Evolutionary conservation across 2,797 vertebrate genomes (phyloP).

Genomic region (Sebastes kiyomatsui): DNA sequence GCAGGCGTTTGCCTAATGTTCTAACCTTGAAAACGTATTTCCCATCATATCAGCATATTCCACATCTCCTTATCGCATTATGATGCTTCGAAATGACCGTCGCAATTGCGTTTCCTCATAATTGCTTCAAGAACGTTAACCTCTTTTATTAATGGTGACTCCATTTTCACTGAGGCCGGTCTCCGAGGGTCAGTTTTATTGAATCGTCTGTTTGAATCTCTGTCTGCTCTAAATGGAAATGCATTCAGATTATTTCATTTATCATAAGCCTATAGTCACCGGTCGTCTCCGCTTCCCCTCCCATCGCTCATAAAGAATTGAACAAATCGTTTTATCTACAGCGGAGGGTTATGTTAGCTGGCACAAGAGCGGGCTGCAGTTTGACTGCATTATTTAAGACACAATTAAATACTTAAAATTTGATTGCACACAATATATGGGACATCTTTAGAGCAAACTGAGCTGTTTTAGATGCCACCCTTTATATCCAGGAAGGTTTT

Average conservation of each 20-base stretch:
- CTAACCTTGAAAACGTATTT: slow-evolving; percentile 59
- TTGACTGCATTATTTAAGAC: slow-evolving; percentile 59
- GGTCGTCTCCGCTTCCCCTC: slow-evolving; percentile 16
- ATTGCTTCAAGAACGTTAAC: slow-evolving; percentile 58
- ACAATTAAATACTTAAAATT: slow-evolving; percentile 39
- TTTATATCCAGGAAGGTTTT: neutral
- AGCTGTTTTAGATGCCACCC: slow-evolving; percentile 2
- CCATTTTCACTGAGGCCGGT: slow-evolving; percentile 32
- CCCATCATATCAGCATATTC: slow-evolving; percentile 58
- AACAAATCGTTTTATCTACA: slow-evolving; percentile 61
- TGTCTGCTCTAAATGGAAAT: slow-evolving; percentile 64
- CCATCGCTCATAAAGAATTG: slow-evolving; percentile 61
- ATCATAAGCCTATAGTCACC: slow-evolving; percentile 50
- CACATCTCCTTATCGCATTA: slow-evolving; percentile 53
- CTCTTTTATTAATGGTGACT: slow-evolving; percentile 47
- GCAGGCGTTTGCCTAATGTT: slow-evolving; percentile 17
- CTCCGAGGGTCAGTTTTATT: slow-evolving; percentile 61
- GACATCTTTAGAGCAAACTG: neutral
- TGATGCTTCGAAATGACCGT: slow-evolving; percentile 35
- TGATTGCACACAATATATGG: slow-evolving; percentile 18
- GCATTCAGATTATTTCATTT: slow-evolving; percentile 62
- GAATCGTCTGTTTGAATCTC: slow-evolving; percentile 57
- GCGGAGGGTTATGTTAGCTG: slow-evolving; percentile 34
- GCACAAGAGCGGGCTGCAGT: slow-evolving; percentile 16
- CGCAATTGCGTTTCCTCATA: slow-evolving; percentile 53